A percentile compares a stretch with the other conserved stretches of the same genome.
Conservation (phyloP, 2,797 vertebrate genomes). For the Acrossocheilus fasciatus region DNA sequence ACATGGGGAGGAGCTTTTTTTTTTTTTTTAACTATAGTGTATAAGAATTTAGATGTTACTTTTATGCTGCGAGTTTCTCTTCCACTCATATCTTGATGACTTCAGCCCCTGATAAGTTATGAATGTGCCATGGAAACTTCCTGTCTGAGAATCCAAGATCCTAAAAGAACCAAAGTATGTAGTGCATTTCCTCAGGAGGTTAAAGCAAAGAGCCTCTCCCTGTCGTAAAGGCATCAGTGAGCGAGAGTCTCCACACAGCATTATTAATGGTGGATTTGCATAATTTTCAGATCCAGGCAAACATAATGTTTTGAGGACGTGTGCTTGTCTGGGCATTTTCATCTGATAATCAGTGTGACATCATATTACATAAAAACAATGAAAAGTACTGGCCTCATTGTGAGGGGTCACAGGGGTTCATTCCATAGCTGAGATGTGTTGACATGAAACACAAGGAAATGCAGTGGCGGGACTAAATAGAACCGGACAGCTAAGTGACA, state of each 20-base stretch:
- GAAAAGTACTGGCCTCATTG: background rate
- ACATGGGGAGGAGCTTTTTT: background rate
- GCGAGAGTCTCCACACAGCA: background rate
- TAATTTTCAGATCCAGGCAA: background rate
- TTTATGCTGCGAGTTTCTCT: slow-evolving; percentile 13
- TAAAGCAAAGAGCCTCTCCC: slow-evolving; percentile 11
- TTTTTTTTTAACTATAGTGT: background rate
- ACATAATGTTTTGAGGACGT: background rate
- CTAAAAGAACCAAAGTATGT: slow-evolving; percentile 3
- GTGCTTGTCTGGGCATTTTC: slow-evolving; percentile 17
- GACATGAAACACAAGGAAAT: slow-evolving; percentile 58
- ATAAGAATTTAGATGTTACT: background rate
- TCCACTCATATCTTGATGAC: background rate
- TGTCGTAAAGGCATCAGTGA: background rate
- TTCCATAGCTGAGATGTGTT: slow-evolving; percentile 69
- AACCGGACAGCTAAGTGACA: slow-evolving; percentile 64
- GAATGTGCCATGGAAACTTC: background rate
- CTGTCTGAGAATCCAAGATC: slow-evolving; percentile 14
- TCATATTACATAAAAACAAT: background rate
- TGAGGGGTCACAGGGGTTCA: background rate
- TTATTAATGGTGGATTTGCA: slow-evolving; percentile 7
- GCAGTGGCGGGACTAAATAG: slow-evolving; percentile 62
- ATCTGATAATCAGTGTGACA: slow-evolving; percentile 15
- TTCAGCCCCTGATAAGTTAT: background rate
- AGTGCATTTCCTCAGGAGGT: slow-evolving; percentile 19